Conservation (phyloP, 2,797 vertebrate genomes). For the Thamnophis elegans region DNA sequence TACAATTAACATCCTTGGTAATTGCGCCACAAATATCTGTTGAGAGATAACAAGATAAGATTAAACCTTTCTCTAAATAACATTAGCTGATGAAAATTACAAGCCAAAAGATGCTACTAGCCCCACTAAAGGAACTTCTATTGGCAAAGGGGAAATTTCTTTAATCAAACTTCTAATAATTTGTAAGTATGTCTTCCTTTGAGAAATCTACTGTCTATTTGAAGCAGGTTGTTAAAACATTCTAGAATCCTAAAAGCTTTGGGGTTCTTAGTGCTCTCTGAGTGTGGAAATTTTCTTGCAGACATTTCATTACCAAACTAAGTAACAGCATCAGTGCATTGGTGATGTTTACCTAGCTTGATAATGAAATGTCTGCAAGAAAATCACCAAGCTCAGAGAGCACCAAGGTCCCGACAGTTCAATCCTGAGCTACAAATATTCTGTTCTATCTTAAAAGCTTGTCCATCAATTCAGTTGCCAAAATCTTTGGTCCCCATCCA, state of each 20-base stretch:
- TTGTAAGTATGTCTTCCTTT: not conserved
- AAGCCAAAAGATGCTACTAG: not conserved
- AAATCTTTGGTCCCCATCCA: not conserved
- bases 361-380: not conserved
- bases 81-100: not conserved
- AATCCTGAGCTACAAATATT: not conserved
- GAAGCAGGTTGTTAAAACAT: not conserved
- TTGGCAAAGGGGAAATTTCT: not conserved
- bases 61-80: not conserved
- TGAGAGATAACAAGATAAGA: not conserved
- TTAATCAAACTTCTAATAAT: not conserved
- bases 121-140: not conserved
- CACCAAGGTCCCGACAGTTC: not conserved
- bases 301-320: not conserved
- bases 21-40: not conserved
- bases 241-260: not conserved
- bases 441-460: not conserved
- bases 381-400: not conserved
- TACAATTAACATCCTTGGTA: not conserved
- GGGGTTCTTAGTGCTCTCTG: not conserved
- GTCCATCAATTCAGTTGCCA: not conserved
- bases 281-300: not conserved
- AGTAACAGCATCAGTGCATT: not conserved
- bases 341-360: not conserved
- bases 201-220: not conserved